Conservation (phyloP, 1,140 invertebrate species). For the Reticulitermes speratus region DNA sequence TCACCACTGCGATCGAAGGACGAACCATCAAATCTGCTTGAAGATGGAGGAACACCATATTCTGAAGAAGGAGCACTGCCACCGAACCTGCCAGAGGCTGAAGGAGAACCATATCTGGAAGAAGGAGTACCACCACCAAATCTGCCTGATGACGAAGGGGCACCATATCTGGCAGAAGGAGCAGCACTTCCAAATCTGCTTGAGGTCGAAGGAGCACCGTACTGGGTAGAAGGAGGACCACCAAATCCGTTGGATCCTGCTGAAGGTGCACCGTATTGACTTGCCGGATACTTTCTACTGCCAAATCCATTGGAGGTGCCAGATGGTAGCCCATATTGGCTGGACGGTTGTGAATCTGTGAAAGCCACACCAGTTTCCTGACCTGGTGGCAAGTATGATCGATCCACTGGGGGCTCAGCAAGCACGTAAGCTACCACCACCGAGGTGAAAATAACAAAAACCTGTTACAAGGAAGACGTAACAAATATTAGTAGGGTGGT, state of each 20-base stretch:
- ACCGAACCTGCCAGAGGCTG: neutral
- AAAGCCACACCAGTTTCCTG: conserved; percentile 16
- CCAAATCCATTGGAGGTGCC: conserved; percentile 18
- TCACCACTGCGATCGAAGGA: neutral
- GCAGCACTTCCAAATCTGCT: neutral
- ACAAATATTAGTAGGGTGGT: neutral
- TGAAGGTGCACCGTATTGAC: conserved; percentile 27
- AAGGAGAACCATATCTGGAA: neutral
- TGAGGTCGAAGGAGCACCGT: conserved; percentile 17
- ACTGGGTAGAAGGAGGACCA: neutral
- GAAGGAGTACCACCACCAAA: neutral
- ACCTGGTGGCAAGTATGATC: conserved; percentile 26
- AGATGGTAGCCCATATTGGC: conserved; percentile 30
- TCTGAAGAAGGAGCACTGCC: conserved; percentile 23
- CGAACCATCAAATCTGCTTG: conserved; percentile 3
- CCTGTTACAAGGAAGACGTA: neutral
- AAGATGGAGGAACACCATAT: conserved; percentile 31
- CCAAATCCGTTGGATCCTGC: conserved; percentile 17
- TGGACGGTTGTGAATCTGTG: conserved; percentile 21
- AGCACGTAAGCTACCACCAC: conserved; percentile 16
- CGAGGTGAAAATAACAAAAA: neutral
- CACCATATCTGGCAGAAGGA: neutral
- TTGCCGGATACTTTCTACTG: conserved; percentile 20
- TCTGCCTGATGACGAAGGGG: neutral
- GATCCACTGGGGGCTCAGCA: conserved; percentile 26